Percentiles rank a stretch among this genome's conserved stretches.
Conservation (phyloP, 2,797 vertebrate species). For the Etheostoma nigrum region DNA sequence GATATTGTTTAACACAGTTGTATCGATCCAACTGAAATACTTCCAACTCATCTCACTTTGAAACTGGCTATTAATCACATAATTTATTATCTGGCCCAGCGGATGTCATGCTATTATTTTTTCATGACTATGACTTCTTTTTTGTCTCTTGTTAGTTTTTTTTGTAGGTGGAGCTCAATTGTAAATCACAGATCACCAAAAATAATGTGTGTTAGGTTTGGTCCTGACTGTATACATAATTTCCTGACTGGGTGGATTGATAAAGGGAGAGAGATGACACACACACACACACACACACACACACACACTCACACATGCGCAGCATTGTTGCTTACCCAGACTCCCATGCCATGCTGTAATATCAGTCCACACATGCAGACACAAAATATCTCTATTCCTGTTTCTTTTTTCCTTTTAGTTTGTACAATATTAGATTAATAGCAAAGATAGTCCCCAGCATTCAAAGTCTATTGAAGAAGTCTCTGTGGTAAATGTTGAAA, state of each 20-base stretch:
- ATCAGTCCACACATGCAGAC: background rate
- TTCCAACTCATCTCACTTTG: background rate
- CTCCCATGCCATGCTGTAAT: background rate
- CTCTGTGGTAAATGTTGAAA: background rate
- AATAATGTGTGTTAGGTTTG: constrained; percentile 12
- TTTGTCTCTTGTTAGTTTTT: background rate
- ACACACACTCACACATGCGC: no score
- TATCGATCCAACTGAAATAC: background rate
- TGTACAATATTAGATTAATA: background rate
- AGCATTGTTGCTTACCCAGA: no score
- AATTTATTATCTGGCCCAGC: background rate
- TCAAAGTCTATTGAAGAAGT: background rate
- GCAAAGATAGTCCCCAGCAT: background rate
- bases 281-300: no score
- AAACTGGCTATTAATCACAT: background rate
- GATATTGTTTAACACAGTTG: background rate
- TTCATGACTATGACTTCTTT: background rate
- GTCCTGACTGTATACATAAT: constrained; percentile 20
- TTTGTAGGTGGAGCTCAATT: background rate
- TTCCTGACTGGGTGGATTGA: constrained; percentile 45
- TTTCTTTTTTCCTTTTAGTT: constrained; percentile 5
- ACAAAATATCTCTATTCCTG: constrained; percentile 4
- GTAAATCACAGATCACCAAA: background rate
- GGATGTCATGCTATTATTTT: background rate
- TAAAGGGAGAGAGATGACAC: background rate